Base-by-base conservation (phyloP, 2,888 invertebrate genomes). In the Acanthoscelides obtectus region DNA sequence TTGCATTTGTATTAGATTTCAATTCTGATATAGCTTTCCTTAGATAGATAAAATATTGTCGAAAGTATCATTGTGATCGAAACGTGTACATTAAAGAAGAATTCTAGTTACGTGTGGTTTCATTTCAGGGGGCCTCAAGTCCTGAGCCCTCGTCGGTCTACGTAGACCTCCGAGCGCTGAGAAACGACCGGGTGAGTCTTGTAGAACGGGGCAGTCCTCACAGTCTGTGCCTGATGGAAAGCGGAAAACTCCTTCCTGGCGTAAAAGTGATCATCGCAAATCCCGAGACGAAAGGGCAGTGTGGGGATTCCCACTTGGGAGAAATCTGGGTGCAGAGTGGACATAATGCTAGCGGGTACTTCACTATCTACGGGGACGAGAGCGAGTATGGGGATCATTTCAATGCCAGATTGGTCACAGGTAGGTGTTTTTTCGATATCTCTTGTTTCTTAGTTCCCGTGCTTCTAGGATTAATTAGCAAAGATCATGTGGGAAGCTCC, bases 251-350 rank as follows among this genome's bases (percentile, higher is more conserved):
- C 22, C 87, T 99, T 74, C 99, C 99, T 0, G 99, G 99, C 0
- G 97, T 98, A 12, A 98, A 98, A 87, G 98, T 99, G 22, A 98
- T 99, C 76, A 99, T 99, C 77, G 99, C 99, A 0, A 99, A 99
- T 88, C 99, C 99, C 0, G 99, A 99, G 82, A 98, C 99, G 0
- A 97, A 98, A 81, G 99, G 99, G 0, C 99, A 99, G 83, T 99
- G 99, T 85, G 99, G 99, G 0, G 99, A 99, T 83, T 99, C 99
- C 0, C 99, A 99, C 87, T 89, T 99, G 69, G 99, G 99, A 70
- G 99, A 99, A 88, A 98, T 98, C 79, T 94, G 94, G 94, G 90
- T 93, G 17, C 96, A 97, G 85, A 94, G 97, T 72, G 93, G 96
- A 0, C 98, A 99, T 87, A 98, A 95, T 83, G 97, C 99, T 0